These are phyloP conservation scores for Stictocephala bisonia DNA, from an alignment of 2,888 invertebrate genomes.

Conservation along the genomic window DNA sequence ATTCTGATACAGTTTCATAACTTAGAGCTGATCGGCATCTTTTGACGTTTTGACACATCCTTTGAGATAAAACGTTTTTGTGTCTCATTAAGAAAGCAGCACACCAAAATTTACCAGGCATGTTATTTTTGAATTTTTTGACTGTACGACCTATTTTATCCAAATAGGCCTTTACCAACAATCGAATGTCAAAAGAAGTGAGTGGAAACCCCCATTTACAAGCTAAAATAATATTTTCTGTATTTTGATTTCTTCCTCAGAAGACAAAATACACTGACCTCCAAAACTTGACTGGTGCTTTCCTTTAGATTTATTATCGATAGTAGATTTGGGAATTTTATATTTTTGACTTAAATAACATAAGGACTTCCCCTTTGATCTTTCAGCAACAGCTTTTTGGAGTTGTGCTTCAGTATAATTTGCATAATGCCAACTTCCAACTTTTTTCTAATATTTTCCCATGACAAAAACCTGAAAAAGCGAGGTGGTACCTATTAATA, in stretches of 20 bases:
- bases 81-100: slow-evolving; percentile 53
- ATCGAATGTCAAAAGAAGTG: slow-evolving; percentile 42
- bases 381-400: slow-evolving; percentile 42
- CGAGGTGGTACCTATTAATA: too few species aligned
- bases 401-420: slow-evolving; percentile 46
- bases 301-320: slow-evolving; percentile 51
- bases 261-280: slow-evolving; percentile 49
- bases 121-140: slow-evolving; percentile 56
- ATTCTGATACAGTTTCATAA: slow-evolving; percentile 51
- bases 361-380: slow-evolving; percentile 43
- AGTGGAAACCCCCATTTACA: slow-evolving; percentile 58
- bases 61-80: slow-evolving; percentile 41
- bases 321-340: slow-evolving; percentile 48
- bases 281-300: slow-evolving; percentile 47
- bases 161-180: slow-evolving; percentile 44
- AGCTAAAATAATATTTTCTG: slow-evolving; percentile 51
- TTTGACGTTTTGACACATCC: slow-evolving; percentile 54
- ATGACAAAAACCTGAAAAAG: too few species aligned
- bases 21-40: slow-evolving; percentile 50
- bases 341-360: slow-evolving; percentile 46
- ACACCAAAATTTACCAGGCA: slow-evolving; percentile 58
- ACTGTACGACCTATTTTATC: slow-evolving; percentile 44
- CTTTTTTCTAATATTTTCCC: slow-evolving; percentile 7
- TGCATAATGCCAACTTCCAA: slow-evolving; percentile 46
- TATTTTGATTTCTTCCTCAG: slow-evolving; percentile 55